These are phyloP conservation scores for Stenichneumon culpator DNA, from an alignment of 2,888 invertebrate species.

Conservation along the genomic window DNA sequence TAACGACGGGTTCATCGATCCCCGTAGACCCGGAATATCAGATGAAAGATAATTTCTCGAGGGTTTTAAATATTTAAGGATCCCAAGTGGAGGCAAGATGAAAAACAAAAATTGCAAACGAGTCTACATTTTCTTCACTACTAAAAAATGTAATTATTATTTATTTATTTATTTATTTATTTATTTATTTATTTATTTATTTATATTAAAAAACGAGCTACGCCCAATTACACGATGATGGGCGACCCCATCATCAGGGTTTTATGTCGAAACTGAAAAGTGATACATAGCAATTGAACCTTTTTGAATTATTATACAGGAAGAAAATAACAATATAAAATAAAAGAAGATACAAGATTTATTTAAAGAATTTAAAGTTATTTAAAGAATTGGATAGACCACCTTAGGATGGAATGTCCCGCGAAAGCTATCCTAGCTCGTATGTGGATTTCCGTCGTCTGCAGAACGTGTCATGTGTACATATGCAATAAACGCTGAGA, in stretches of 20 bases:
- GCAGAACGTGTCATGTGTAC: neutral
- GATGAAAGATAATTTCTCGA: slow-evolving; percentile 19
- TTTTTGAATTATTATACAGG: too few species aligned
- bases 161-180: too few species aligned
- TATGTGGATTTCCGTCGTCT: neutral
- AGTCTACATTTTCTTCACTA: neutral
- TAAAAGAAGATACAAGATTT: too few species aligned
- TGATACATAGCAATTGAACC: too few species aligned
- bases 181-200: too few species aligned
- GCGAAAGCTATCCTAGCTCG: neutral
- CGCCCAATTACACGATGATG: too few species aligned
- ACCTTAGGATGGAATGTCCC: neutral
- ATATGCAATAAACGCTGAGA: neutral
- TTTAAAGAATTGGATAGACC: neutral
- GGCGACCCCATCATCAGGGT: too few species aligned
- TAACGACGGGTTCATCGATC: slow-evolving; percentile 27
- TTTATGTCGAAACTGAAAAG: too few species aligned
- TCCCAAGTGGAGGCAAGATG: neutral
- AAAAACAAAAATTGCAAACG: neutral
- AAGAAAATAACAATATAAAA: too few species aligned
- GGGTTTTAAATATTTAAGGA: slow-evolving; percentile 6
- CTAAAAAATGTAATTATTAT: neutral
- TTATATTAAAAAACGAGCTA: too few species aligned
- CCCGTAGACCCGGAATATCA: slow-evolving; percentile 37
- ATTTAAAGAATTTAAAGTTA: too few species aligned